Evolutionary conservation across 2,797 vertebrate species (phyloP), one percentile per base, ranked within the genome.

Genomic region (Myotis myotis): DNA sequence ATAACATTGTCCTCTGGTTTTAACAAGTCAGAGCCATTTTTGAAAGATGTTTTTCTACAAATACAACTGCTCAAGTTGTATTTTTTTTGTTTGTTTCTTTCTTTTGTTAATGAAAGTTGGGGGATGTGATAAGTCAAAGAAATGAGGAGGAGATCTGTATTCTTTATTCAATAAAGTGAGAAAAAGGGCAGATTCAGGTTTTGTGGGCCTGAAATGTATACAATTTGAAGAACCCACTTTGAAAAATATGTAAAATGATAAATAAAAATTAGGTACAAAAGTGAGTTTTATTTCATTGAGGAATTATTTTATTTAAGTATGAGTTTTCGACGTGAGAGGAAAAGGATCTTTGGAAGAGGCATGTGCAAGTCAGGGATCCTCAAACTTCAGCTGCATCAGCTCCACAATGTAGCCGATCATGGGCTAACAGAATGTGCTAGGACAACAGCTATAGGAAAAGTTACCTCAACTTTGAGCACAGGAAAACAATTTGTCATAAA

Each of bases 41-140:
- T 84, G 41, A 91, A 93, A 90, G 15, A 17, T 68, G 11, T 80
- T 89, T 23, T 17, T 28, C 33, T 79, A 36, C 25, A 66, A 57
- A 17, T 53, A 83, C 3, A 79, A 8, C 17, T 86, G 23, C n/a
- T 93, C 72, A 74, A 81, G 2, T 62, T 47, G 19, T 51, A 64
- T 75, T 79, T 9, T 66, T 49, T 66, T 75, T 72, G 3, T 78
- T 51, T 87, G 11, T 71, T 82, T 80, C 0, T 44, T 86, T 75
- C 36, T 53, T 88, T 60, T 17, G 25, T 85, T 95, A 85, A 92
- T 85, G 47, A 75, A 94, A 81, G 8, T 76, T 89, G 41, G 8
- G 15, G 19, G 15, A 78, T 38, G 8, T 49, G 44, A 62, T 64
- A 83, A 71, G 28, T 71, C 7, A 76, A 82, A 94, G 49, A 30